A percentile compares a stretch with the other conserved stretches of the same genome.
Evolutionary conservation across 2,113 vertebrate genomes (phyloP).

Genomic region (Apodemus sylvaticus): DNA sequence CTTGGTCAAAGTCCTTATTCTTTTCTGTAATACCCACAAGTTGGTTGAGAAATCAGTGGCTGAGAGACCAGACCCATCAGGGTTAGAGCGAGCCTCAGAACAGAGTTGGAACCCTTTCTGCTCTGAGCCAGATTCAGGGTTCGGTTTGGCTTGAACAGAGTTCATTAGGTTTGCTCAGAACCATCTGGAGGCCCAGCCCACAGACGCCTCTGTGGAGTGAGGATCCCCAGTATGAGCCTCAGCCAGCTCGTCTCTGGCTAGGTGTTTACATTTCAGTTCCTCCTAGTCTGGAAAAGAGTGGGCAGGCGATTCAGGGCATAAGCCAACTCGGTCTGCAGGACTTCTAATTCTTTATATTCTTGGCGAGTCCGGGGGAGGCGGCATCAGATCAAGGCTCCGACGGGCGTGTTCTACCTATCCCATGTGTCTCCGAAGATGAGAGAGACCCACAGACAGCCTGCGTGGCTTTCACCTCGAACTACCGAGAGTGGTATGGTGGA

Average conservation of each 20-base stretch:
- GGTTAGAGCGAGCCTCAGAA: not conserved
- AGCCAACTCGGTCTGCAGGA: accelerated
- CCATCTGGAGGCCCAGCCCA: not conserved
- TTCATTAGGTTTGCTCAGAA: not conserved
- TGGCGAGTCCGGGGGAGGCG: not conserved
- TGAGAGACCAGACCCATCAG: accelerated
- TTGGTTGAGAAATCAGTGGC: not conserved
- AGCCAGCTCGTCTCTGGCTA: not conserved
- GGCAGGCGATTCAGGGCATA: not conserved
- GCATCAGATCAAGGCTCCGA: not conserved
- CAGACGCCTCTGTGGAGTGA: not conserved
- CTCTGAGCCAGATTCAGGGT: not conserved
- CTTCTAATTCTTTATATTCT: too few relatives aligned
- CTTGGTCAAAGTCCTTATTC: not conserved
- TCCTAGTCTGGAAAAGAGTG: not conserved
- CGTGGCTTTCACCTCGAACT: not conserved
- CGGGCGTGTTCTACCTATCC: not conserved
- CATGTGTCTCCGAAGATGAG: not conserved
- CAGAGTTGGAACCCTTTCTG: not conserved
- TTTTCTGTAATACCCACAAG: not conserved
- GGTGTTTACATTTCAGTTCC: not conserved
- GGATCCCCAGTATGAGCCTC: too few relatives aligned
- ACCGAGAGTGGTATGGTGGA: not conserved
- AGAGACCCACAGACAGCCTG: not conserved
- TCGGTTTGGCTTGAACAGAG: not conserved